These are phyloP conservation scores for Pangasius djambal DNA, from an alignment of 2,797 vertebrate genomes.

Conservation along the genomic window DNA sequence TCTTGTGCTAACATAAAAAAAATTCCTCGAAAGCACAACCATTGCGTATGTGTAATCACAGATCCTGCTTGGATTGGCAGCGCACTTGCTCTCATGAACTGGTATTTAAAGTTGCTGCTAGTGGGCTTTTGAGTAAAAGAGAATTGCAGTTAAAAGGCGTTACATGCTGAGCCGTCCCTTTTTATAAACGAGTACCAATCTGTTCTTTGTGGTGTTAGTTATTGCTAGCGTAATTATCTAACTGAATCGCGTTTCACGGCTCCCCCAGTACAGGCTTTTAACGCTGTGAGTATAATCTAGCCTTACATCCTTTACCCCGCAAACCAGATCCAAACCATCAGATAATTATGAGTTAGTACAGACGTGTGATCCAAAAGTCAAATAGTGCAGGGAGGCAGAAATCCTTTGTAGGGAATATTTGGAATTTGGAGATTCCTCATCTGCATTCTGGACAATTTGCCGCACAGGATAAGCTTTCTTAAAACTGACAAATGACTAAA, in stretches of 20 bases:
- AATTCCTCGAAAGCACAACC: background rate
- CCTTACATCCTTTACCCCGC: background rate
- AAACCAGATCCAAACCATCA: background rate
- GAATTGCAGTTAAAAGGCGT: background rate
- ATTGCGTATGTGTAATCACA: background rate
- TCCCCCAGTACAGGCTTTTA: background rate
- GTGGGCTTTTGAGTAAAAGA: conserved; percentile 16
- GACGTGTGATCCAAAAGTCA: background rate
- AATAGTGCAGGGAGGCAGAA: background rate
- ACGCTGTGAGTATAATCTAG: background rate
- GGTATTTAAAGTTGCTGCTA: conserved; percentile 7
- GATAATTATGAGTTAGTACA: background rate
- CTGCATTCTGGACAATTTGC: background rate
- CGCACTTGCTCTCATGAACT: background rate
- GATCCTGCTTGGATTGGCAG: background rate
- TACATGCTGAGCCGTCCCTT: background rate
- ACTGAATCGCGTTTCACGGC: background rate
- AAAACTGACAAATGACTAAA: background rate
- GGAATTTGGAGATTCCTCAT: background rate
- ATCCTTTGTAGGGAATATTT: background rate
- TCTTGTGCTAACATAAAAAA: background rate
- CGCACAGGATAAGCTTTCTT: background rate
- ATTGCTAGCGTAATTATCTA: background rate
- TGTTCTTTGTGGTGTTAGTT: background rate
- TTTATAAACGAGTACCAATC: background rate